Base-by-base conservation (phyloP, 2,113 vertebrate genomes). In the Rattus rattus region DNA sequence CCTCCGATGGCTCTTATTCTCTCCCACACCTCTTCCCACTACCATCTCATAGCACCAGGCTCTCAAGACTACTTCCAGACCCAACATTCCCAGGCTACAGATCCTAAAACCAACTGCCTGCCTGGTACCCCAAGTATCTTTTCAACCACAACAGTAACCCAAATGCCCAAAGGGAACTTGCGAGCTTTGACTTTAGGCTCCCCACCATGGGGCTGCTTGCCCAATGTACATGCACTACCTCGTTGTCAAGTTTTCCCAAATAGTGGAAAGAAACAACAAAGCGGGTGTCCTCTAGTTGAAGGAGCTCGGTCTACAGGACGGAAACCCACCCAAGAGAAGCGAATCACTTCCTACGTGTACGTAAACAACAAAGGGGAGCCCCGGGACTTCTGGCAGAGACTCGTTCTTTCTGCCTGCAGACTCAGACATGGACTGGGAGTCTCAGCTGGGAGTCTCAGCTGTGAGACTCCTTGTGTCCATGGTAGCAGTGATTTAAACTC, bases 81-180 rank as follows among this genome's bases (percentile, higher is more conserved):
- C 54, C 36, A 54, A 36, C 24, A 2, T 56, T 54, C 13, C 30
- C 7, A 10, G 20, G n/a, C 54, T 28, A 19, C 13, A 12, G 54
- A 56, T 17, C 73, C 65, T 9, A 33, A 39, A 1, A 5, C 47
- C 73, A 49, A 16, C 9, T 22, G 39, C 30, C 49, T 85, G 39
- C 28, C 3, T 36, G 54, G 54, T 2, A 52, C 1, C n/a, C 16
- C 9, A 22, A 5, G 2, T 2, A 1, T 3, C 39, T 52, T 59
- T 39, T 43, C 65, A 47, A 47, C 13, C 7, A 36, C 0, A 8
- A 33, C 56, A 67, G 70, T 5, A 90, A 56, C 39, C 33, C 91
- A 39, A 39, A 28, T 26, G n/a, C n/a, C 36, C 80, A 22, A 26
- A 17, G 11, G 52, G 54, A 65, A 14, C 1, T 4, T 72, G 28